These are phyloP conservation scores for Melangyna quadrimaculata DNA, from an alignment of 2,888 invertebrate species.

Conservation along the genomic window DNA sequence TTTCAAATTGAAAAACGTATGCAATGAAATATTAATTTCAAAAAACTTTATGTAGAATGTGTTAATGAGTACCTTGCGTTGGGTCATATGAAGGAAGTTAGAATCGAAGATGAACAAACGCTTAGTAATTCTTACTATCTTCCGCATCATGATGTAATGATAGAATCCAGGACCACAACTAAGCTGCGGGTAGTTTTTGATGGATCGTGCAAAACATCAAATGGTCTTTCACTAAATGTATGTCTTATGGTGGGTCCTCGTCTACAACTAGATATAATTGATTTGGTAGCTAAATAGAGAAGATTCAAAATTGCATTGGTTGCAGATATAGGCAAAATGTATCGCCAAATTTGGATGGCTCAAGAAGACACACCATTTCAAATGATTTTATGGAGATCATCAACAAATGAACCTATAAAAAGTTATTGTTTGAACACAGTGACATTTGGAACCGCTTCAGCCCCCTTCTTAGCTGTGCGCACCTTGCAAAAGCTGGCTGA, in stretches of 20 bases:
- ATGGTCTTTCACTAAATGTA: background rate
- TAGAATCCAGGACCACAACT: constrained; percentile 11
- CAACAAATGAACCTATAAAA: constrained; percentile 27
- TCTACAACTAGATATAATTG: constrained; percentile 9
- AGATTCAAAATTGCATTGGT: background rate
- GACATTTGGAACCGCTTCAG: constrained; percentile 64
- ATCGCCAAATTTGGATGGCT: constrained; percentile 14
- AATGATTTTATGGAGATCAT: constrained; percentile 43
- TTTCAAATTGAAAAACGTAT: too few relatives aligned
- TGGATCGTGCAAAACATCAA: constrained; percentile 5
- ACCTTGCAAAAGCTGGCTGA: constrained; percentile 61
- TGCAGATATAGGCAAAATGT: constrained; percentile 8
- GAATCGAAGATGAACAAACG: too few relatives aligned
- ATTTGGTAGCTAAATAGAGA: constrained; percentile 13
- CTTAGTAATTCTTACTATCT: background rate
- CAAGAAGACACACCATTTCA: constrained; percentile 29
- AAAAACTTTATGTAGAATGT: too few relatives aligned
- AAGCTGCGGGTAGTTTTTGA: background rate
- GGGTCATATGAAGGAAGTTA: too few relatives aligned
- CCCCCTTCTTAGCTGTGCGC: constrained; percentile 61
- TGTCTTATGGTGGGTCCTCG: constrained; percentile 9
- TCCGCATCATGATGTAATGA: constrained; percentile 2
- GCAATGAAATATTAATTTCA: too few relatives aligned
- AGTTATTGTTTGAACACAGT: constrained; percentile 63
- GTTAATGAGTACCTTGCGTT: too few relatives aligned